These are phyloP conservation scores for Acanthornis magna DNA, from an alignment of 2,797 vertebrate genomes.

Conservation along the genomic window DNA sequence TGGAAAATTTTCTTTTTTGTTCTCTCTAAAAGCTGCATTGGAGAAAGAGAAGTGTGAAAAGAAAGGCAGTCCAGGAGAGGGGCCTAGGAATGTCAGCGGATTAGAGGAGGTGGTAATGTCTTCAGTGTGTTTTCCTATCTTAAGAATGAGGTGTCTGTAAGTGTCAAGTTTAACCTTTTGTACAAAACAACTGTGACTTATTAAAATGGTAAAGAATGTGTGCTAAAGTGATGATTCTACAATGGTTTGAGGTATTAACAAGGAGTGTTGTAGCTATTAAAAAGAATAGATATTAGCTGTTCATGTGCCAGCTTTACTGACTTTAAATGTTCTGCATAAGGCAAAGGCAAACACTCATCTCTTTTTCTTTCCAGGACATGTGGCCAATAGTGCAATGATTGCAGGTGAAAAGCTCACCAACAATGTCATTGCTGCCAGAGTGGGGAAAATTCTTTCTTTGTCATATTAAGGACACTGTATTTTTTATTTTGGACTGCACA, in stretches of 20 bases:
- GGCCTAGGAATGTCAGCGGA: background rate
- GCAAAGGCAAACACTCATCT: background rate
- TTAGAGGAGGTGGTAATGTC: constrained; percentile 12
- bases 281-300: background rate
- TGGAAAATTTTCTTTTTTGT: constrained; percentile 10
- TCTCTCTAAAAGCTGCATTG: constrained; percentile 7
- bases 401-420: background rate
- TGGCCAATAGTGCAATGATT: background rate
- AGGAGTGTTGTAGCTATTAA: background rate
- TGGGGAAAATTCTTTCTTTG: background rate
- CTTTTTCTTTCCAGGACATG: background rate
- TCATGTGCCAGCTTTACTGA: background rate
- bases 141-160: constrained; percentile 30
- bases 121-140: constrained; percentile 2
- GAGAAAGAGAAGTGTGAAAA: background rate
- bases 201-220: background rate
- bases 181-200: background rate
- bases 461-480: background rate
- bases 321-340: background rate
- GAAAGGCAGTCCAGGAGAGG: background rate
- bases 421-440: background rate
- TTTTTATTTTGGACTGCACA: background rate
- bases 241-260: background rate
- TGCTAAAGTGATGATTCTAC: background rate
- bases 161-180: constrained; percentile 26